Base-by-base conservation (phyloP, 2,888 invertebrate genomes). In the Amiota communis region DNA sequence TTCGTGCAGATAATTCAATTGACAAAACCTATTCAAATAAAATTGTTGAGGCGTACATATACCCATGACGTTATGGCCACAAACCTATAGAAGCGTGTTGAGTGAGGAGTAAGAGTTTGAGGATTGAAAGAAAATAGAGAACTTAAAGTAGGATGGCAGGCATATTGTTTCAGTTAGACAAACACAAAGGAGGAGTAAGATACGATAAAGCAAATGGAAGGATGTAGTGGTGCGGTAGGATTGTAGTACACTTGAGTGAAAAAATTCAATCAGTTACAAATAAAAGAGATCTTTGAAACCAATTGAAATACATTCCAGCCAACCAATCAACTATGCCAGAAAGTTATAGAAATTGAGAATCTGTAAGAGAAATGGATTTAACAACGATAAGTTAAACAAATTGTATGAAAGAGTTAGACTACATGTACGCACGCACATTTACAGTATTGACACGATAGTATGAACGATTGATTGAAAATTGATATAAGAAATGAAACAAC, bases 1-100 rank as follows among this genome's bases (percentile, higher is more conserved):
- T 73, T 63, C 8, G 73, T 51, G 47, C 36, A 72, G 65, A 72
- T 72, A 77, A 76, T 77, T 77, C 72, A 71, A 72, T 72, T 75
- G 77, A 75, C 78, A 76, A 67, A 72, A 57, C 47, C 71, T 67
- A 61, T 74, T 71, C 75, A 76, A 81, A 77, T 77, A 78, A 77
- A 81, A 74, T 76, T 75, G 76, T 75, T 74, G 64, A 75, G 74
- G 75, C 79, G 70, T 70, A 76, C 77, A 75, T 36, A 36, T 36
- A 6, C 36, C 8, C 36, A 36, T 78, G 76, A 73, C 72, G 74
- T 74, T 68, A 77, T 74, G 73, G 48, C 69, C 75, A 72, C 75
- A 74, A 64, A 75, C 61, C 46, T 68, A 64, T 65, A 56, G 13
- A 20, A 49, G 70, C 4, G 13, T 6, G 4, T 59, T 59, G 59